Conservation (phyloP, 2,113 vertebrate species). For the Baryphthengus martii region DNA sequence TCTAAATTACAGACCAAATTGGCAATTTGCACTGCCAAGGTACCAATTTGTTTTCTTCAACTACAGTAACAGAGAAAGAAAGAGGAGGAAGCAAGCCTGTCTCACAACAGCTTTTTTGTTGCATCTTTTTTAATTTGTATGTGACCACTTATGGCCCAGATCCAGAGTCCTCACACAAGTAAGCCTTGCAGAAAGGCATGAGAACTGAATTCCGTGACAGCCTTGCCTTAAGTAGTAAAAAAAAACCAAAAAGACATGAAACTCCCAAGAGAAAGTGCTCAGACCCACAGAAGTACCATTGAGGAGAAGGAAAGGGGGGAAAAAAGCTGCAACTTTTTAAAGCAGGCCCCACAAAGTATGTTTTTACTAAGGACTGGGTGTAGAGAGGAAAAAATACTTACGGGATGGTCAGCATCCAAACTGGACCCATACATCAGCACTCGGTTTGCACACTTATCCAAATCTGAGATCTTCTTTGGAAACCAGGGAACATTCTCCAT, state of each 20-base stretch:
- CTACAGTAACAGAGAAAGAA: background rate
- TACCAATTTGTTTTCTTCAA: background rate
- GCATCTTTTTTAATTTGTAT: background rate
- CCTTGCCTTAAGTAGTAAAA: background rate
- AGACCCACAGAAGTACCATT: rapidly evolving
- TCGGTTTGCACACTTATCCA: conserved; percentile 93
- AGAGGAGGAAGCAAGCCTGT: background rate
- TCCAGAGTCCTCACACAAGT: background rate
- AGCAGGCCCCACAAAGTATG: background rate
- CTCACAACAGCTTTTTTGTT: background rate
- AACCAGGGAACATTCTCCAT: conserved; percentile 91
- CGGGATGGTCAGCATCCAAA: conserved; percentile 92
- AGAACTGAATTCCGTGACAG: background rate
- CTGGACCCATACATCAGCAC: conserved; percentile 97
- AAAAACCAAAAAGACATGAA: background rate
- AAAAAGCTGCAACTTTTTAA: background rate
- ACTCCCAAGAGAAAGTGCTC: background rate
- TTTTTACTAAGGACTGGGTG: background rate
- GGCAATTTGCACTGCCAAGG: background rate
- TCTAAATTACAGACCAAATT: background rate
- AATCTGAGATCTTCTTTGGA: conserved; percentile 93
- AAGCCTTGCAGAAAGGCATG: background rate
- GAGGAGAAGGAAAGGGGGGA: background rate
- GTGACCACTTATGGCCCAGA: background rate
- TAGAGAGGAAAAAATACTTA: conserved; percentile 45